Percentiles rank a stretch among this genome's conserved stretches.
Conservation (phyloP, 2,888 invertebrate genomes). For the Ophioninae sp. region DNA sequence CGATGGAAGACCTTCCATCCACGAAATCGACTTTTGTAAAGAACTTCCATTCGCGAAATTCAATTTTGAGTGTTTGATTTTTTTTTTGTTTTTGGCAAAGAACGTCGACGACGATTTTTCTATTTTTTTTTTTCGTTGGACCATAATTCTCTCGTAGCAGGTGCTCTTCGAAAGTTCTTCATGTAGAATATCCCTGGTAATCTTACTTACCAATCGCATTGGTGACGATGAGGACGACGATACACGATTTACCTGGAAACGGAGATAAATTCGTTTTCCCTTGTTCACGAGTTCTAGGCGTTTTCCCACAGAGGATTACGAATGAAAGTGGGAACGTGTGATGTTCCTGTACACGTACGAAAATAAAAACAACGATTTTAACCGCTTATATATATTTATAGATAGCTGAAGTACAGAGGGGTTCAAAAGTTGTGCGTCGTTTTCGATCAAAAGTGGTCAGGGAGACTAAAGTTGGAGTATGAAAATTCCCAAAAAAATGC, state of each 20-base stretch:
- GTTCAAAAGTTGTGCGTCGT: background rate
- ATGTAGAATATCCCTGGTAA: conserved; percentile 51
- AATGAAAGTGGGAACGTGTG: background rate
- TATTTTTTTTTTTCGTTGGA: background rate
- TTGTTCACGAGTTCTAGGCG: conserved; percentile 32
- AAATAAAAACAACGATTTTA: background rate
- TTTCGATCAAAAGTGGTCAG: background rate
- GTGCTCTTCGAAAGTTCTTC: conserved; percentile 64
- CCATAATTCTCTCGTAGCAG: conserved; percentile 70
- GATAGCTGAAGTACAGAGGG: background rate
- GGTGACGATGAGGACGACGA: conserved; percentile 62
- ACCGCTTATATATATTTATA: background rate
- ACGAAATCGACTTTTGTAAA: background rate
- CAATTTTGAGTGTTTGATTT: background rate
- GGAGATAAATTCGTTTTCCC: conserved; percentile 72
- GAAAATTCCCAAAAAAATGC: background rate
- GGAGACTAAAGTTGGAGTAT: background rate
- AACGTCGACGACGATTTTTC: background rate
- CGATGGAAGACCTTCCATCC: no score
- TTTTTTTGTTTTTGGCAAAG: background rate
- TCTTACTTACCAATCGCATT: conserved; percentile 46
- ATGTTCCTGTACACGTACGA: background rate
- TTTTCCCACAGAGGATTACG: conserved; percentile 12
- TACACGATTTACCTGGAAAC: conserved; percentile 72
- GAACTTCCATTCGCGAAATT: no score